Evolutionary conservation across 2,888 invertebrate species (phyloP).

Genomic region (Amphiduros pacificus): DNA sequence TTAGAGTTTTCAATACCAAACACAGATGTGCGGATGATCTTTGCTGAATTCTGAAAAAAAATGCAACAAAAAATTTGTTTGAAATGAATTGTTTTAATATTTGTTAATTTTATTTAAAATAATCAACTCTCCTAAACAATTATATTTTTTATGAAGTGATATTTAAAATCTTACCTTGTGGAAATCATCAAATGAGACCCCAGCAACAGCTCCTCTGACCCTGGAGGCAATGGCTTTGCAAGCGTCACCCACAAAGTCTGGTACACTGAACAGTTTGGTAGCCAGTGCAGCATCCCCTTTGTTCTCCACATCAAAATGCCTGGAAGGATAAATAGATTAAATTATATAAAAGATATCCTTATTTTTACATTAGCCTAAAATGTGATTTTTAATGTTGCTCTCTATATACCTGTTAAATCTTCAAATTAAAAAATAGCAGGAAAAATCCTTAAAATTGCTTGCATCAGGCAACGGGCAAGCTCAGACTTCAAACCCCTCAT

Average conservation of each 20-base stretch:
- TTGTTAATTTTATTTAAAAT: too few species aligned
- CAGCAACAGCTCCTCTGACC: conserved; percentile 62
- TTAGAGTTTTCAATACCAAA: conserved; percentile 61
- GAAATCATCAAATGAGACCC: conserved; percentile 63
- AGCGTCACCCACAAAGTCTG: conserved; percentile 64
- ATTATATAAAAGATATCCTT: too few species aligned
- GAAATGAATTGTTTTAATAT: not conserved
- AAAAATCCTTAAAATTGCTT: too few species aligned
- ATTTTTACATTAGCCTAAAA: too few species aligned
- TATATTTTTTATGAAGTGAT: too few species aligned
- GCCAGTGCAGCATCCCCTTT: conserved; percentile 48
- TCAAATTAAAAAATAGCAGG: too few species aligned
- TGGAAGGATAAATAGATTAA: conserved; percentile 33
- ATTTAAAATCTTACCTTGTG: too few species aligned
- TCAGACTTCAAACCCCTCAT: too few species aligned
- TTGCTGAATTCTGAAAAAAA: conserved; percentile 59
- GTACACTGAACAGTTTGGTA: conserved; percentile 63
- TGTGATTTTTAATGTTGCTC: too few species aligned
- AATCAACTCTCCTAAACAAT: too few species aligned
- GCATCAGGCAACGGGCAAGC: too few species aligned
- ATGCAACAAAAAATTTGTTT: not conserved
- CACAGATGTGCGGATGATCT: conserved; percentile 62
- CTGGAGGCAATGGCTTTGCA: conserved; percentile 64
- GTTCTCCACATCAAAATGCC: conserved; percentile 60
- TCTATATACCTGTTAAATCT: too few species aligned